A percentile compares a stretch with the other conserved stretches of the same genome.
Evolutionary conservation across 2,888 invertebrate genomes (phyloP).

Genomic region (Altica lythri): DNA sequence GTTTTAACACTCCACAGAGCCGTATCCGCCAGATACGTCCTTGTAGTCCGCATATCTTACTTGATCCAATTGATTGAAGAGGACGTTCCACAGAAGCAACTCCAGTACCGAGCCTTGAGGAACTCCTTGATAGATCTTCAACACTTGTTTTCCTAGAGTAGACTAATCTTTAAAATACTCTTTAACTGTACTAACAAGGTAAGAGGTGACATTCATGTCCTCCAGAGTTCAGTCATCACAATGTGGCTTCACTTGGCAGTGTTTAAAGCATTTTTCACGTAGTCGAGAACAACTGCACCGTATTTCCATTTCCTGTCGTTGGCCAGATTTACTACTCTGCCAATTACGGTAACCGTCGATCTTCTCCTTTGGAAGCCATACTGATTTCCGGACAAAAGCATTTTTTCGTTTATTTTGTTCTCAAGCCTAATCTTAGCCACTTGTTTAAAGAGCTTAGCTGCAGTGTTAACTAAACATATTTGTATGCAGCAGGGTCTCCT

Average conservation of each 20-base stretch:
- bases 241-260: constrained; percentile 12
- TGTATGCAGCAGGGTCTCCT: background rate
- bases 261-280: constrained; percentile 13
- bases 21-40: constrained; percentile 1
- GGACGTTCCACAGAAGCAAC: constrained; percentile 26
- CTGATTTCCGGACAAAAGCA: constrained; percentile 9
- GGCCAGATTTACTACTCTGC: background rate
- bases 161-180: constrained; percentile 3
- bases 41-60: background rate
- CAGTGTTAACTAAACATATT: constrained; percentile 10
- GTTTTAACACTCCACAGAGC: background rate
- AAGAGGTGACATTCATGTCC: background rate
- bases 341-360: constrained; percentile 11
- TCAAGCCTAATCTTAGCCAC: constrained; percentile 8
- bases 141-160: too few relatives aligned
- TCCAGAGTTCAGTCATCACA: background rate
- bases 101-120: constrained; percentile 29
- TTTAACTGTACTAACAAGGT: background rate
- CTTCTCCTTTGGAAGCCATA: constrained; percentile 16
- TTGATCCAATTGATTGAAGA: constrained; percentile 14
- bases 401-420: constrained; percentile 2
- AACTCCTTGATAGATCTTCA: constrained; percentile 12
- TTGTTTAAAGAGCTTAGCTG: constrained; percentile 18
- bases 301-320: background rate
- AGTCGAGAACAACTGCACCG: constrained; percentile 1